These are phyloP conservation scores for Calephelis virginiensis DNA, from an alignment of 1,140 invertebrate species.

Conservation along the genomic window DNA sequence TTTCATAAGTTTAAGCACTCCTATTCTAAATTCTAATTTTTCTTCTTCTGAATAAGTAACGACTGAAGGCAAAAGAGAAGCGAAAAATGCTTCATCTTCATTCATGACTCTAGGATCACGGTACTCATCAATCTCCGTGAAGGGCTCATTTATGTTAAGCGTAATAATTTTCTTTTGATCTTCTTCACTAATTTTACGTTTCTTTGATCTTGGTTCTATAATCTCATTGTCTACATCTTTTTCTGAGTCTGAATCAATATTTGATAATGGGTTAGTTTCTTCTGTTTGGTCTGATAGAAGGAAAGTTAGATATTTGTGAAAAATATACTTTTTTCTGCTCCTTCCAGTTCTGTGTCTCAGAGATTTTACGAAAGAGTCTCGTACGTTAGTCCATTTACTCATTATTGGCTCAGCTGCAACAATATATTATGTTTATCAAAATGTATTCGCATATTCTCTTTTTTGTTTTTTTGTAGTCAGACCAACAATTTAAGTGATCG, in stretches of 20 bases:
- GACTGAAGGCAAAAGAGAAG: constrained; percentile 60
- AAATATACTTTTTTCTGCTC: constrained; percentile 53
- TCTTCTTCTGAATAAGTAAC: constrained; percentile 66
- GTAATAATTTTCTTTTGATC: constrained; percentile 22
- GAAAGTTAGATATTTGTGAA: constrained; percentile 56
- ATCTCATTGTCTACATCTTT: constrained; percentile 19
- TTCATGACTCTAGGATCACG: constrained; percentile 62
- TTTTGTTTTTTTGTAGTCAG: too few relatives aligned
- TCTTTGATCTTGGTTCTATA: neutral
- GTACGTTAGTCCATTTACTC: constrained; percentile 63
- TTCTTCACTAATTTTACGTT: neutral
- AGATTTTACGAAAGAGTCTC: constrained; percentile 61
- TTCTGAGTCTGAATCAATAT: constrained; percentile 24
- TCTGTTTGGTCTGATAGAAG: constrained; percentile 44
- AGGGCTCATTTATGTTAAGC: constrained; percentile 37
- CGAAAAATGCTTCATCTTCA: constrained; percentile 70
- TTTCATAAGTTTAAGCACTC: constrained; percentile 60
- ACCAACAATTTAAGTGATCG: too few relatives aligned
- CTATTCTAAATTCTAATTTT: constrained; percentile 61
- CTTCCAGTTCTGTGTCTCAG: constrained; percentile 50
- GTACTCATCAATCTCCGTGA: constrained; percentile 45
- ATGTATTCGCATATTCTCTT: too few relatives aligned
- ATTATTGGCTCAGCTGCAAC: constrained; percentile 58
- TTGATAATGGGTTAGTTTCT: constrained; percentile 25
- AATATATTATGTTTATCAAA: neutral